A percentile compares a stretch with the other conserved stretches of the same genome.
Conservation (phyloP, 2,113 vertebrate genomes). For the Plotosus lineatus region DNA sequence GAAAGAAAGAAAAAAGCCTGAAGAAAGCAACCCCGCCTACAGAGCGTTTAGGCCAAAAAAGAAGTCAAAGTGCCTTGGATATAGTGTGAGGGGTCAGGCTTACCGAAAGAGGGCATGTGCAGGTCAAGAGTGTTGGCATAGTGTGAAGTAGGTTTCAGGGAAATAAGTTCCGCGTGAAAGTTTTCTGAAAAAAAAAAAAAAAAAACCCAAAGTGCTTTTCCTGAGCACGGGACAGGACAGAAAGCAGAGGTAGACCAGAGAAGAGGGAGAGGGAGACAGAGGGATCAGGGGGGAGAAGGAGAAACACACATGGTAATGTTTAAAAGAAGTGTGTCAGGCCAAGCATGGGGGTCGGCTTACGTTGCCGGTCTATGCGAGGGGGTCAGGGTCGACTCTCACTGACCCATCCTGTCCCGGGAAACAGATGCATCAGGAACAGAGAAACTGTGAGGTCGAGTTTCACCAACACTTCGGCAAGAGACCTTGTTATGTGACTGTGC, state of each 20-base stretch:
- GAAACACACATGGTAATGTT: constrained; percentile 50
- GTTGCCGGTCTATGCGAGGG: constrained; percentile 22
- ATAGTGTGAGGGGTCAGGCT: constrained; percentile 24
- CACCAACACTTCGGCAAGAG: not conserved
- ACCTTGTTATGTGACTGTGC: not conserved
- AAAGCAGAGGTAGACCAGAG: constrained; percentile 23
- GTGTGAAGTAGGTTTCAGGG: constrained; percentile 26
- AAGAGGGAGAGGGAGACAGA: constrained; percentile 23
- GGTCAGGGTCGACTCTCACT: constrained; percentile 19
- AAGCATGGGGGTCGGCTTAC: constrained; percentile 39
- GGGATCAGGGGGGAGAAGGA: constrained; percentile 4
- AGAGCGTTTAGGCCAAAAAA: not conserved
- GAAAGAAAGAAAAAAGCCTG: constrained; percentile 21
- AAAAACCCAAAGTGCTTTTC: not conserved
- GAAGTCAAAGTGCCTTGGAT: constrained; percentile 2
- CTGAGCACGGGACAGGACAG: constrained; percentile 18
- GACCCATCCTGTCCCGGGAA: constrained; percentile 21
- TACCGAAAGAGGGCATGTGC: constrained; percentile 44
- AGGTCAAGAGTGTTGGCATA: constrained; percentile 42
- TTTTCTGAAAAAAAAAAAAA: constrained; percentile 6
- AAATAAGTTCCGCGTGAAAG: constrained; percentile 30
- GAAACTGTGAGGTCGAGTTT: not conserved
- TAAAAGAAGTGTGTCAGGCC: constrained; percentile 45
- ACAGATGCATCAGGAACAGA: constrained; percentile 9
- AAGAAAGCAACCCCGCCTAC: constrained; percentile 29